phyloP scores from a whole-genome alignment of 2,797 vertebrate genomes.

The Potorous gilbertii region DNA sequence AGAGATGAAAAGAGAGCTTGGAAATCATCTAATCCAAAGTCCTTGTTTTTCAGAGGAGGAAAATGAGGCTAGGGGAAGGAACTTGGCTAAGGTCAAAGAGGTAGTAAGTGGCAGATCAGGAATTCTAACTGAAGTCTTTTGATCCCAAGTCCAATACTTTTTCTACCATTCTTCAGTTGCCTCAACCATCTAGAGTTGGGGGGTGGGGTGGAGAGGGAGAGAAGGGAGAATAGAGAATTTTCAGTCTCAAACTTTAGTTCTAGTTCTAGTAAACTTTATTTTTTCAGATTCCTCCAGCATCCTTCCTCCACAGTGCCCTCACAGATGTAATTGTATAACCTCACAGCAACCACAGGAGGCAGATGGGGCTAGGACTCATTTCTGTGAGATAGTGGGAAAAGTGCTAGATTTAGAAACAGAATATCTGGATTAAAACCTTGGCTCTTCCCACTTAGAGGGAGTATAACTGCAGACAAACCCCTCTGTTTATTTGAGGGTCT shows the following conservation, averaged over 20 bases:
- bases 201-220: too few species aligned
- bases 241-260: background rate
- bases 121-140: background rate
- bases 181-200: background rate
- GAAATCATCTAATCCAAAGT: background rate
- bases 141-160: background rate
- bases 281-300: background rate
- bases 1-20: background rate
- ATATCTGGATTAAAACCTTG: background rate
- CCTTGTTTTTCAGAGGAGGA: background rate
- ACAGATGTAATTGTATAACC: background rate
- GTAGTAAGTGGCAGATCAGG: background rate
- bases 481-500: background rate
- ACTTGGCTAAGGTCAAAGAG: background rate
- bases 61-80: background rate
- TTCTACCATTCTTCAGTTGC: background rate
- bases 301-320: background rate
- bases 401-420: background rate
- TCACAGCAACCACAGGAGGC: background rate
- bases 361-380: background rate
- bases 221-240: background rate
- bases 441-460: background rate
- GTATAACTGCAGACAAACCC: background rate
- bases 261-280: background rate
- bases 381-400: background rate